These are phyloP conservation scores for Caenorhabditis briggsae DNA, from an alignment of 1,140 invertebrate genomes.

Conservation along the genomic window DNA sequence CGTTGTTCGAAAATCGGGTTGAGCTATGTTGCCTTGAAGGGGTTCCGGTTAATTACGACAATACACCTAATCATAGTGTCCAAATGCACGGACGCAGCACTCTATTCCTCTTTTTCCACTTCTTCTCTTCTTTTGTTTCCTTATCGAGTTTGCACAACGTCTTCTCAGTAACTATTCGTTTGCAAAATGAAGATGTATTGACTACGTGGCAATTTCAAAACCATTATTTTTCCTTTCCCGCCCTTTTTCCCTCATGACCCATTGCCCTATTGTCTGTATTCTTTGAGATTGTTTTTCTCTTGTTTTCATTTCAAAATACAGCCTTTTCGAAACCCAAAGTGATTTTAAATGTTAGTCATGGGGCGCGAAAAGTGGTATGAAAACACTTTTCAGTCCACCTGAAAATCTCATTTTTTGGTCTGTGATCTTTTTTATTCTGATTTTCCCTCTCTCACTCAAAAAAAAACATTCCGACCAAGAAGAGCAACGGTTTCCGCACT, in stretches of 20 bases:
- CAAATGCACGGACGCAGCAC: conserved; percentile 30
- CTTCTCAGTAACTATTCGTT: not conserved
- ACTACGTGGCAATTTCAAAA: too few species aligned
- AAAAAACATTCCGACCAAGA: not conserved
- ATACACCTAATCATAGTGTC: conserved; percentile 52
- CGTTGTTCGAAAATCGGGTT: conserved; percentile 46
- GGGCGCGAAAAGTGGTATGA: not conserved
- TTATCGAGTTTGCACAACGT: conserved; percentile 41
- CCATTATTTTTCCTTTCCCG: too few species aligned
- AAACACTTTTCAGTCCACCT: not conserved
- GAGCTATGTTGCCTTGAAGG: conserved; percentile 44
- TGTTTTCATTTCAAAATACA: not conserved
- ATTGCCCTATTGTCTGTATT: too few species aligned
- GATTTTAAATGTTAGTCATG: conserved; percentile 1
- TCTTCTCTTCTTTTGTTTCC: conserved; percentile 45
- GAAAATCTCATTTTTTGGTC: not conserved
- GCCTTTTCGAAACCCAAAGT: not conserved
- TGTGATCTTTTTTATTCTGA: not conserved
- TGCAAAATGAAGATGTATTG: too few species aligned
- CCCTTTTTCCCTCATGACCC: too few species aligned
- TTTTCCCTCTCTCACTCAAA: not conserved
- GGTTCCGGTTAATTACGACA: conserved; percentile 49
- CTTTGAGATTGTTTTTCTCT: not conserved
- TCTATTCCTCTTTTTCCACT: too few species aligned
- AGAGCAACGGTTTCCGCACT: conserved; percentile 21